Base-by-base conservation (phyloP, 1,140 invertebrate species). In the Drosophila nikananu region DNA sequence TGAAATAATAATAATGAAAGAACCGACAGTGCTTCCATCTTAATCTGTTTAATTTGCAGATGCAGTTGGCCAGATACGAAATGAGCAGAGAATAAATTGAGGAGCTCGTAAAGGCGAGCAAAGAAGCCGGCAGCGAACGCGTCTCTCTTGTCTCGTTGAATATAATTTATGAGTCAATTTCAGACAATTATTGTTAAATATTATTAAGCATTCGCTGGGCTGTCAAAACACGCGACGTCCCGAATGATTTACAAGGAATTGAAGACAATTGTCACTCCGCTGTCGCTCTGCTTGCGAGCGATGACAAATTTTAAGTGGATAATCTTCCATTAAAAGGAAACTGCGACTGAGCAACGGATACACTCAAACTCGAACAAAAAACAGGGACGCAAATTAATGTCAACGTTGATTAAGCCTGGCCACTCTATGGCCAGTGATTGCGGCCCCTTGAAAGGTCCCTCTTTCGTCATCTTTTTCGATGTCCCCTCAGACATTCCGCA, bases 101-200 rank as follows among this genome's bases (percentile, higher is more conserved):
- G 51, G 51, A 39, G 67, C 70, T 73, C 77, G 77, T 81, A 73
- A 84, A 84, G 2, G 64, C 51, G 66, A 72, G 59, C 41, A 44
- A 23, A 35, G 59, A 60, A 81, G 79, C 25, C 48, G n/a, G n/a
- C 17, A 71, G 57, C 30, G 51, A 49, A 21, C 65, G 68, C 70
- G 70, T 72, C 48, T 52, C 67, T 72, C 68, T 27, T 51, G 57
- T 73, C 71, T 73, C 83, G 75, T 77, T 63, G 77, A 72, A 67
- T 74, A 90, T 91, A 91, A 91, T 91, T 91, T 91, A 91, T 91
- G 89, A 84, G 81, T 84, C 89, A 91, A 91, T 91, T 90, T 91
- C 83, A 91, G 89, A 91, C 89, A 91, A 91, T 91, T 91, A 84
- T 91, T 91, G 89, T 91, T 91, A 87, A 91, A 91, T 91, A 91